phyloP scores from a whole-genome alignment of 2,888 invertebrate species.

The Stenodema calcarata region DNA sequence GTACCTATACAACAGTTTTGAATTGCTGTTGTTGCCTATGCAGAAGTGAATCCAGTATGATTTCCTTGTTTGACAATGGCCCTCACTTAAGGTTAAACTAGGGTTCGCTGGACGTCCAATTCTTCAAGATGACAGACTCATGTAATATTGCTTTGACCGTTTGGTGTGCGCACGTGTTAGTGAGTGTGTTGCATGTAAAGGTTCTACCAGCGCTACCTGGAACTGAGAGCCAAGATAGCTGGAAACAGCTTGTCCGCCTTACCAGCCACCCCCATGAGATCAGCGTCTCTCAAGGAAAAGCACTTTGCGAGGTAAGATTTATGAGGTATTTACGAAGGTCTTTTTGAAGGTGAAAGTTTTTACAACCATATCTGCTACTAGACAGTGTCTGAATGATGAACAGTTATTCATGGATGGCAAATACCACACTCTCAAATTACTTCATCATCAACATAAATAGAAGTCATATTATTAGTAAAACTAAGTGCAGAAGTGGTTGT shows the following conservation, averaged over 20 bases:
- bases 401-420: too few species aligned
- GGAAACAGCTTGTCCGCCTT: constrained; percentile 77
- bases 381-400: too few species aligned
- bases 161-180: constrained; percentile 49
- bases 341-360: neutral
- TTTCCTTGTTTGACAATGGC: neutral
- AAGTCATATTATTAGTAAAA: too few species aligned
- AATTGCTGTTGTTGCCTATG: too few species aligned
- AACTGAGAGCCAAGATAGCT: constrained; percentile 86
- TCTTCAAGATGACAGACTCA: neutral
- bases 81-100: too few species aligned
- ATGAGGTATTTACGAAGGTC: neutral
- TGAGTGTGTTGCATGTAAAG: constrained; percentile 64
- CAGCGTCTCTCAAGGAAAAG: constrained; percentile 68
- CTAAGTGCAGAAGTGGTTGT: neutral
- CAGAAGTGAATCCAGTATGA: too few species aligned
- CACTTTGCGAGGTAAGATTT: constrained; percentile 59
- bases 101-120: neutral
- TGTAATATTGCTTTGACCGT: constrained; percentile 38
- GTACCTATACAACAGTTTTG: too few species aligned
- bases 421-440: too few species aligned
- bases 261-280: constrained; percentile 65
- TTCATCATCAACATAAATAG: too few species aligned
- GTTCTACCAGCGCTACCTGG: constrained; percentile 88
- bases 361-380: neutral